Base-by-base conservation (phyloP, 2,888 invertebrate genomes). In the Hypolimnas misippus region DNA sequence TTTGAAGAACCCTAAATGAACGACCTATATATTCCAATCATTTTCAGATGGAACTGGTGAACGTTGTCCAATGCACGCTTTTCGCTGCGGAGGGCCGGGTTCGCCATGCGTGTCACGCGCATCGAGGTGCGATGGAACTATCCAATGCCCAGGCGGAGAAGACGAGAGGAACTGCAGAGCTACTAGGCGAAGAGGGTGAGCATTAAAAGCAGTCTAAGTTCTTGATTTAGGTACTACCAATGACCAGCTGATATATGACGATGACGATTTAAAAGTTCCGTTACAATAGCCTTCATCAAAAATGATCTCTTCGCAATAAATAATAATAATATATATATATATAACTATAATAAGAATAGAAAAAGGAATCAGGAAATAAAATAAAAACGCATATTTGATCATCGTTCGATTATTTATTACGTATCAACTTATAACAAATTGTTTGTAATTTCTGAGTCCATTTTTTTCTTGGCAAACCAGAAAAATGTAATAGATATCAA, bases 71-170 rank as follows among this genome's bases (percentile, higher is more conserved):
- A 82, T 86, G 63, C 95, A 96, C 83, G 94, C 96, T 7, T 96
- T 96, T 89, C 93, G 93, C 10, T 96, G 96, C 76, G 93, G 93
- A 57, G 92, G 93, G 0, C 93, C 94, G 6, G 94, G 95, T 16
- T 92, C 93, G 5, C 91, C 91, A 25, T 97, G 97, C 84, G 94
- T 97, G 60, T 96, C 97, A 0, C 93, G 96, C 35, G 96, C 97
- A 0, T 93, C 95, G 2, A 90, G 97, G 5, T 98, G 98, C 83
- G 97, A 98, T 82, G 97, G 97, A 1, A 93, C 93, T 50, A 92
- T 91, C 52, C 96, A 96, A 79, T 96, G 96, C 78, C 95, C 95
- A 0, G 93, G 93, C n/a, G 96, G 96, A 29, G 96, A 96, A 78
- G 96, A 96, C 76, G 96, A 96, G 81, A 87, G 93, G 61, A 95